Base-by-base conservation (phyloP, 35 echinoderm and acorn worm genomes). In the Diadema setosum region DNA sequence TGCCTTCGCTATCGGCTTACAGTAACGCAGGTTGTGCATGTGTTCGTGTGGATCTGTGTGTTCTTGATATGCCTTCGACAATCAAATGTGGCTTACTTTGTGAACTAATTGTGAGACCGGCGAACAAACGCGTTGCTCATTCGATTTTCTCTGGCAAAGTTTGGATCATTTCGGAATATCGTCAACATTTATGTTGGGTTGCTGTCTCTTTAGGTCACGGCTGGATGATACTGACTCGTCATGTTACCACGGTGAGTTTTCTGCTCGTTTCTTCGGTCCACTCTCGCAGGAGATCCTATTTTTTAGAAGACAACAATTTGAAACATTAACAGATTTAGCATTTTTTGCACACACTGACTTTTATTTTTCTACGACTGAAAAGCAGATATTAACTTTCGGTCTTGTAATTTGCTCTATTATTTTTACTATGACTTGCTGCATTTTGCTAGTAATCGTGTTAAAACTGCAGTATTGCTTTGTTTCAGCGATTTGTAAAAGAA, bases 141-240 rank as follows among this genome's bases (percentile, higher is more conserved):
- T 11, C n/a, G 9, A n/a, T 52, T 52, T 11, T n/a, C n/a, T 52
- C 48, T 9, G n/a, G 48, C 9, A 39, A 9, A 35, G 11, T 78
- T 78, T 78, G 39, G 73, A 78, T 42, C 5, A 35, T 78, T 24
- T 78, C 37, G 73, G 73, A 78, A 78, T 78, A 78, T 78, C 44
- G 40, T 43, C 9, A 52, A 52, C 40, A 78, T 78, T 42, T 42
- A 78, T 78, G 73, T 78, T 78, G 7, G 73, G 73, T 7, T 78
- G 73, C n/a, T 78, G 73, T 44, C 25, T 78, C 21, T 42, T 35
- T 42, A 78, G 73, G 73, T 41, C 73, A 44, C 39, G 73, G 73
- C 73, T 41, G 39, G 73, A 78, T 21, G 44, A n/a, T 36, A 42
- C 37, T 78, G 73, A 78, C 73, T 78, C 73, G 44, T 44, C 73